Evolutionary conservation across 2,113 vertebrate genomes (phyloP).

Genomic region (Telmatochromis sp.): DNA sequence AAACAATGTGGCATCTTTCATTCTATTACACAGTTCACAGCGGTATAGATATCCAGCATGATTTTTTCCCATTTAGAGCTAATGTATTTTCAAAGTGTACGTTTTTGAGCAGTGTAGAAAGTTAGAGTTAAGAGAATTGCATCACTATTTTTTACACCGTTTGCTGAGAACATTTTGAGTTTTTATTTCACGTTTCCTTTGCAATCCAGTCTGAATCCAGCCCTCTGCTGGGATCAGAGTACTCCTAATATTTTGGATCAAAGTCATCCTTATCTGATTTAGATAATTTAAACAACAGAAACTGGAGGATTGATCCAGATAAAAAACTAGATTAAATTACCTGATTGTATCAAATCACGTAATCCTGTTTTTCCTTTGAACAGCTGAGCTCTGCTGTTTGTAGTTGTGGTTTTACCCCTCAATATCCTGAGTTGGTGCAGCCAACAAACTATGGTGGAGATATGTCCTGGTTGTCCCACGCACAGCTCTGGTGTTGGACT

Average conservation of each 20-base stretch:
- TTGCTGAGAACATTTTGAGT: background rate
- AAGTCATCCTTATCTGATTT: background rate
- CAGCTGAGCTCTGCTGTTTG: background rate
- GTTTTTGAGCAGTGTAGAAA: background rate
- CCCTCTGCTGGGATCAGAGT: background rate
- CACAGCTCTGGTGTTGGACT: slow-evolving; percentile 11
- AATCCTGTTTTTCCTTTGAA: background rate
- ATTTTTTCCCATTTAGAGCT: background rate
- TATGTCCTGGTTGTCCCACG: background rate
- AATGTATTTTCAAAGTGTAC: background rate
- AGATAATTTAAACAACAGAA: background rate
- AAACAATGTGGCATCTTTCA: background rate
- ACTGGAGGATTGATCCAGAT: background rate
- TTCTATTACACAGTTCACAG: background rate
- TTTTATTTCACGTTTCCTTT: background rate
- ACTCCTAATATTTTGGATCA: background rate
- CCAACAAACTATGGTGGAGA: background rate
- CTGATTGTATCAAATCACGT: background rate
- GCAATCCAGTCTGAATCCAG: background rate
- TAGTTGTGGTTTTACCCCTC: background rate
- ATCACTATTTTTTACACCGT: background rate
- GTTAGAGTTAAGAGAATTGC: background rate
- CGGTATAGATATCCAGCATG: background rate
- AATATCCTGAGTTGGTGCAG: background rate
- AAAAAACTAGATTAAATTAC: background rate